Evolutionary conservation across 2,888 invertebrate species (phyloP), one percentile per base, ranked within the genome.

Genomic region (Muscina levida): DNA sequence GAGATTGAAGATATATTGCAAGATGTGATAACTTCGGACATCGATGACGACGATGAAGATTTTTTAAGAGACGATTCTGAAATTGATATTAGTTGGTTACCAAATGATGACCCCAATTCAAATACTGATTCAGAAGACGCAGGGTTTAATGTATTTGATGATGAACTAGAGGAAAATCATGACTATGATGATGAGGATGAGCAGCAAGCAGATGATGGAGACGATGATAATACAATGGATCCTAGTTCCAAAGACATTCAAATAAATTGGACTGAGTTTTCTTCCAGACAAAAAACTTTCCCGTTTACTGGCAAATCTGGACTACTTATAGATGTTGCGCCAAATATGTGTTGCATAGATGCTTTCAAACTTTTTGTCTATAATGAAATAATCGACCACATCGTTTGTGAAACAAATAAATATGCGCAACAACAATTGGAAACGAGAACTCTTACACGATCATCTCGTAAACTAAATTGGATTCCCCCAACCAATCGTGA

Each of bases 161-260:
- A 74, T 67, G 74, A 22, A 66, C 66, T 44, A 44, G 44, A 74
- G 68, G 67, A 74, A 59, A 57, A 74, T 74, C 74, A 74, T 68
- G 74, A 59, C 74, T 67, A 59, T 74, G 67, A 74, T 74, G 68
- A 74, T 59, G 74, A 68, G 67, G 74, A 68, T 74, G 59, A 59
- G 59, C 67, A 74, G 67, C 74, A 74, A 67, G 57, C 67, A 74
- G 72, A 72, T 72, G 72, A 48, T 72, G 72, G 62, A 62, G 72
- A 72, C 62, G 72, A 51, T 65, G 48, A 72, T 10, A 24, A 59
- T 72, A 48, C 48, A 31, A 72, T 59, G 46, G 72, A 62, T 62
- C 62, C 72, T 72, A 72, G 62, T 72, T 66, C 26, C 66, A 66
- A 66, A 39, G 24, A 68, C 39, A 67, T 17, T 37, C 67, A 67